A percentile compares a stretch with the other conserved stretches of the same genome.
phyloP scores from a whole-genome alignment of 2,888 invertebrate genomes.

The Aelia acuminata region DNA sequence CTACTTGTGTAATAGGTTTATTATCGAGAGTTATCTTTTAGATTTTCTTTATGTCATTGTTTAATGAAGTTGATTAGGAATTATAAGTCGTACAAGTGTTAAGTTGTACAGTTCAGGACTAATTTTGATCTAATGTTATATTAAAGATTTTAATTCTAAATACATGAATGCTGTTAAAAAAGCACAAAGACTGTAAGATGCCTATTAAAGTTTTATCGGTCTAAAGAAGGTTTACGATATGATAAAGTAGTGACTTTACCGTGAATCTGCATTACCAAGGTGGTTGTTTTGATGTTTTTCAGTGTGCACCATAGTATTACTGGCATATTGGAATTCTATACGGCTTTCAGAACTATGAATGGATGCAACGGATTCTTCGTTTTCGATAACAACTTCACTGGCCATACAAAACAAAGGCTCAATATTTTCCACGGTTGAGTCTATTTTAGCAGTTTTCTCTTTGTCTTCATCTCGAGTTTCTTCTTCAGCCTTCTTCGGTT shows the following conservation, averaged over 20 bases:
- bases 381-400: slow-evolving; percentile 7
- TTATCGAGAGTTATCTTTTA: neutral
- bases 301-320: slow-evolving; percentile 1
- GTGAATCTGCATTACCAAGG: slow-evolving; percentile 60
- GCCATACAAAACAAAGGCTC: slow-evolving; percentile 50
- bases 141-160: neutral
- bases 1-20: no score
- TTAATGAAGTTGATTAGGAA: neutral
- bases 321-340: slow-evolving; percentile 44
- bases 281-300: slow-evolving; percentile 50
- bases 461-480: slow-evolving; percentile 8
- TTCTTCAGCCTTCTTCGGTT: neutral
- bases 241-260: slow-evolving; percentile 52
- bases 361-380: slow-evolving; percentile 23
- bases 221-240: slow-evolving; percentile 32
- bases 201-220: slow-evolving; percentile 1
- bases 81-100: neutral
- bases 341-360: slow-evolving; percentile 27
- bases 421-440: neutral
- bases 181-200: neutral
- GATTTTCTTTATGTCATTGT: neutral
- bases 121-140: neutral
- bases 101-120: neutral
- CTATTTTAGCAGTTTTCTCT: neutral
- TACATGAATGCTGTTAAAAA: neutral